Evolutionary conservation across 2,797 vertebrate genomes (phyloP), one percentile per base, ranked within the genome.

Genomic region (Carapus acus): DNA sequence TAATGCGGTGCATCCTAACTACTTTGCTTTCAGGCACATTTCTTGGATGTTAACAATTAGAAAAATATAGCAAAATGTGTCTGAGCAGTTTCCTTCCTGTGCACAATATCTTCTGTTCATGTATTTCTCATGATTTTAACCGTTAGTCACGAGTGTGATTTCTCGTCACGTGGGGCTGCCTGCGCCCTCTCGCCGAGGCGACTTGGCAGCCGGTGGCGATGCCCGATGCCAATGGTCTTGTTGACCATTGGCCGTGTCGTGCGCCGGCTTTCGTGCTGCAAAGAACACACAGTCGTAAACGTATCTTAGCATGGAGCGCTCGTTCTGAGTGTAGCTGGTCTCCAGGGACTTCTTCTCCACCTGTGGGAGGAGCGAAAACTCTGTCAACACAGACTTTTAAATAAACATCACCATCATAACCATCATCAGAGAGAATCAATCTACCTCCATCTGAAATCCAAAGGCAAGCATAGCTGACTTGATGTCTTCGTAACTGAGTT

Each of bases 211-310:
- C 49, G 76, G 75, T 18, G 80, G 78, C 56, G 71, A 76, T 76
- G 18, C 52, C 13, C 63, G 43, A 14, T 65, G 69, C 52, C 74
- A 72, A 36, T 77, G 62, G 7, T 81, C 72, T 1, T 71, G 71
- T 29, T 61, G 57, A 41, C 71, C 79, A 27, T 79, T 84, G 69
- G 69, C 78, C 63, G 68, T 60, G 22, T 70, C 49, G 43, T 88
- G 49, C 43, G 82, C 75, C 41, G 94, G 96, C 81, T 99, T 98
- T 65, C 93, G 90, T 46, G 90, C 95, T 60, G 97, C 94, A 76
- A 99, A 98, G 86, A 94, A 91, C 59, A 96, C 89, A 3, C 95
- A 98, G 83, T 99, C 96, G n/a, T 98, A 99, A 77, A 94, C 82
- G 68, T 96, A 97, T 78, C 92, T 93, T 78, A 98, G 83, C 96